A percentile compares a stretch with the other conserved stretches of the same genome.
phyloP scores from a whole-genome alignment of 2,888 invertebrate species.

The Melanargia galathea region DNA sequence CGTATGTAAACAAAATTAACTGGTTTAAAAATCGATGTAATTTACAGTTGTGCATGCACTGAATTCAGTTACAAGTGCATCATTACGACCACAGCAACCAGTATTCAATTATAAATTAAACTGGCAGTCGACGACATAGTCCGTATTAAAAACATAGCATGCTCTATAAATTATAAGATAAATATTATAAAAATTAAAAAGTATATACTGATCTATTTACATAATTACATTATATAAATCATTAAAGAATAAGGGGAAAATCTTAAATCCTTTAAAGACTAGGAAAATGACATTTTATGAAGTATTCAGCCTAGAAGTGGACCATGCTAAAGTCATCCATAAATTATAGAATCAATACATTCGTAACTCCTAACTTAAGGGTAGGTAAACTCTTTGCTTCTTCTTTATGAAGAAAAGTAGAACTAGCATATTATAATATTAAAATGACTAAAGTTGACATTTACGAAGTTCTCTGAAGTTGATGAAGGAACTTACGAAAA shows the following conservation, averaged over 20 bases:
- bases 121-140: conserved; percentile 7
- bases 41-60: conserved; percentile 25
- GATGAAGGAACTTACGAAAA: background rate
- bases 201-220: no score
- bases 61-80: conserved; percentile 5
- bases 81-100: background rate
- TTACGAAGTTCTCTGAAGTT: background rate
- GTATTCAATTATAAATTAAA: conserved; percentile 15
- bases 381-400: background rate
- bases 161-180: background rate
- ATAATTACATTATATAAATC: no score
- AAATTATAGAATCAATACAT: background rate
- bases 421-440: background rate
- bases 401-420: background rate
- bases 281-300: no score
- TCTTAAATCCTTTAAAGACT: no score
- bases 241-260: no score
- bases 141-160: conserved; percentile 4
- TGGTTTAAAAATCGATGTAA: conserved; percentile 36
- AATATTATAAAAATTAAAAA: background rate
- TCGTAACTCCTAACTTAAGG: background rate
- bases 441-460: conserved; percentile 5
- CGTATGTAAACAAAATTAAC: conserved; percentile 31
- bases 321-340: background rate
- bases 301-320: no score